phyloP scores from a whole-genome alignment of 2,797 vertebrate genomes.

The Sebastes iracundus region DNA sequence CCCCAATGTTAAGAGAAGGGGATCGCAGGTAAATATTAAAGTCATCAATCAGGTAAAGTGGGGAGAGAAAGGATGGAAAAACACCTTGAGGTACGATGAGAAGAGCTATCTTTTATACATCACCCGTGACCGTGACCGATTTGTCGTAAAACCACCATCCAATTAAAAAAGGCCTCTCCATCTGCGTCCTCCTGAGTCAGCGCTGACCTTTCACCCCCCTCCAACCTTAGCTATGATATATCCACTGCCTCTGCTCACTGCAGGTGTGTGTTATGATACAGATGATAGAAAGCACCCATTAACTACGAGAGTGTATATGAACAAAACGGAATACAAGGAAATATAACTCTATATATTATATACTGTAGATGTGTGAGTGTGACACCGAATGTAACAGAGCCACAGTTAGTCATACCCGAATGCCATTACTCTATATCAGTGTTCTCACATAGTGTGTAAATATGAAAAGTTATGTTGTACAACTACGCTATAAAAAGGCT shows the following conservation, averaged over 20 bases:
- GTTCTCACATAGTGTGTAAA: not conserved
- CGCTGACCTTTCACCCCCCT: constrained; percentile 51
- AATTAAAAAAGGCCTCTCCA: constrained; percentile 66
- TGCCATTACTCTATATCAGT: not conserved
- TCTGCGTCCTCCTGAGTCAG: constrained; percentile 65
- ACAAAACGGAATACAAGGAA: not conserved
- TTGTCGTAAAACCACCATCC: constrained; percentile 55
- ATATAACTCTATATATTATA: not conserved
- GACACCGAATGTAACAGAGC: not conserved
- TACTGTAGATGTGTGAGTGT: not conserved
- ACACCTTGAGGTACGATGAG: constrained; percentile 21
- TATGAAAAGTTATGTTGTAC: not conserved
- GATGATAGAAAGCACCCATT: constrained; percentile 30
- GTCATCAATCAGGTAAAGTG: constrained; percentile 72
- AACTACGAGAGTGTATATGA: constrained; percentile 5
- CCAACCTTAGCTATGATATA: constrained; percentile 38
- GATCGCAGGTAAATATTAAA: constrained; percentile 70
- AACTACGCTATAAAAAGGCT: not conserved
- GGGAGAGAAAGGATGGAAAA: constrained; percentile 15
- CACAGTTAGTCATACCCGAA: not conserved
- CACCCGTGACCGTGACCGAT: constrained; percentile 49
- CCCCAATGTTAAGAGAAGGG: not conserved
- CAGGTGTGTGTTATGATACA: constrained; percentile 27
- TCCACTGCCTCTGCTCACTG: constrained; percentile 3
- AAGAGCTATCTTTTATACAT: constrained; percentile 38